Base-by-base conservation (phyloP, 1,140 invertebrate genomes). In the Orussus abietinus region DNA sequence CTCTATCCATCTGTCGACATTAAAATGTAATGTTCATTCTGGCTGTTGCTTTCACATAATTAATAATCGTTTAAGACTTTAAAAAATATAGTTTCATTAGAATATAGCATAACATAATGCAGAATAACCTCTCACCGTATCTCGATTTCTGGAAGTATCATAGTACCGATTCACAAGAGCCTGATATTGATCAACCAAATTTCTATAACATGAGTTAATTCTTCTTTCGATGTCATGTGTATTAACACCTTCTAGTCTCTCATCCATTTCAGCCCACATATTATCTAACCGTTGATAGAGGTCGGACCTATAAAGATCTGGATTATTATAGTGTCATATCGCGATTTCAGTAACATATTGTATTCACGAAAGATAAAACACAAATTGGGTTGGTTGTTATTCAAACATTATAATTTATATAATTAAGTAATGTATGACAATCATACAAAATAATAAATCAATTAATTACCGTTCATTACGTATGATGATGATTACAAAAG, bases 181-280 rank as follows among this genome's bases (percentile, higher is more conserved):
- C 48, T 76, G 73, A 49, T 77, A 77, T 42, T 76, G 69, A 43
- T 73, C 63, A 6, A 77, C 69, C 42, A 76, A 63, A 47, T 69
- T 72, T 43, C 71, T 62, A 42, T 51, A 57, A 28, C 51, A 53
- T 17, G 51, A 22, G 38, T 53, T 53, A 22, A 53, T 43, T n/a
- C 51, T 42, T 5, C 44, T 38, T 15, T 53, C 51, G 3, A 44
- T 30, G 39, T 47, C 47, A 14, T 42, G 48, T 20, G 36, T 38
- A 3, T 40, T 43, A n/a, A n/a, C 38, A 2, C 40, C 14, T n/a
- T 25, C 30, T 2, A 47, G 15, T 29, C 51, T 43, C 12, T 53
- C 48, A 5, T 47, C 25, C 20, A 50, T 38, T 18, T 38, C 43
- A 1, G 18, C 25, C 39, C 32, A 53, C 3, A 37, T 33, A 10